Evolutionary conservation across 2,888 invertebrate genomes (phyloP), one percentile per base, ranked within the genome.

Genomic region (Chaetoderma sp.): DNA sequence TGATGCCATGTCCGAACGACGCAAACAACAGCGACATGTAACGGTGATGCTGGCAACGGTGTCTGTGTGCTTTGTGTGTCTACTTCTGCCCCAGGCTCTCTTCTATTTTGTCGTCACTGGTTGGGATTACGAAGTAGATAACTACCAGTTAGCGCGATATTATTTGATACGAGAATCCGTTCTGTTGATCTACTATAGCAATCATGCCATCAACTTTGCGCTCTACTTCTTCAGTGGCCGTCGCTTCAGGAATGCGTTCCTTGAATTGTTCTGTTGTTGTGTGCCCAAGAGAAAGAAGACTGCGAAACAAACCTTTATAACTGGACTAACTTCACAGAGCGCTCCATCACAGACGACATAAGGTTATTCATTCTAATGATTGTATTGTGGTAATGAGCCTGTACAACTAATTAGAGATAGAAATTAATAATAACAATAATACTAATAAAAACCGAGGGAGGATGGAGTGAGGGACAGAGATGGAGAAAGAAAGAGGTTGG

Each of bases 11-110:
- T 72, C 70, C 4, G 79, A 79, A 33, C 73, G 72, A 36, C 60
- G 68, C 25, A 58, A 70, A n/a, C 76, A 78, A 32, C 78, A 79
- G 47, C 67, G 71, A 10, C 80, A 81, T 61, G 73, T 79, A 23
- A 79, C 81, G 1, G 63, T 77, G 44, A 81, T 81, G 81, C 60
- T 81, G 28, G 57, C 79, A 3, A 72, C 76, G 13, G 72, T 78
- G 39, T 78, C 78, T 6, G 54, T 79, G 4, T 75, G 73, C 16
- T 81, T 78, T 49, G 68, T 78, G 16, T n/a, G 78, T 13, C 72
- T 80, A 1, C 73, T 74, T 13, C 54, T 79, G 47, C 81, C 81
- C 8, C 74, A 78, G 68, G 77, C 76, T 62, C 54, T 77, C 3
- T 78, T 77, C 66, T 30, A 52, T 33, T 79, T 78, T 56, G 74